These are phyloP conservation scores for Phoxinus dragarum DNA, from an alignment of 2,797 vertebrate species.

Conservation along the genomic window DNA sequence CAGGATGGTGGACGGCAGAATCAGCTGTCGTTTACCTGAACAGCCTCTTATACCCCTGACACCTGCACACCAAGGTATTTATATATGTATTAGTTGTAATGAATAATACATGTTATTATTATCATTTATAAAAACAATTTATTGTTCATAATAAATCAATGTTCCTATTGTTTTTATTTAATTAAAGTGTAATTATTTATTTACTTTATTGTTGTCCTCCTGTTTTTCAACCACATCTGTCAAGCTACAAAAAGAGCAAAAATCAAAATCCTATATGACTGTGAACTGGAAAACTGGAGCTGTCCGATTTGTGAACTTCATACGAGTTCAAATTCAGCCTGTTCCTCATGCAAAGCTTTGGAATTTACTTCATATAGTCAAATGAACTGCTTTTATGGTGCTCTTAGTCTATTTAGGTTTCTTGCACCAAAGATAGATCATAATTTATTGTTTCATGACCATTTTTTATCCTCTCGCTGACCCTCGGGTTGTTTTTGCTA, in stretches of 20 bases:
- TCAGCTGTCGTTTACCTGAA: constrained; percentile 75
- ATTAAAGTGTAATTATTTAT: background rate
- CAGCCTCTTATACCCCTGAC: constrained; percentile 80
- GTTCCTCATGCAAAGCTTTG: background rate
- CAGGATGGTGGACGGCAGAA: constrained; percentile 70
- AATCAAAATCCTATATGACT: background rate
- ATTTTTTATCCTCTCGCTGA: background rate
- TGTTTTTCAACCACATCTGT: background rate
- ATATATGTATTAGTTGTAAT: too few species aligned
- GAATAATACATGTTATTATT: too few species aligned
- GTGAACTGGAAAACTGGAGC: background rate
- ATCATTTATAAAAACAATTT: too few species aligned
- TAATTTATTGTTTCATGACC: background rate
- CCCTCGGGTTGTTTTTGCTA: background rate
- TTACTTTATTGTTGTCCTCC: background rate
- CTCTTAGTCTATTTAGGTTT: background rate
- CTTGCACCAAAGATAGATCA: background rate
- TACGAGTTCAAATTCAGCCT: background rate
- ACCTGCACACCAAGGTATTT: constrained; percentile 82
- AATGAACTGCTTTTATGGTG: background rate
- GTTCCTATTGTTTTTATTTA: background rate
- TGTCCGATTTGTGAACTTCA: background rate
- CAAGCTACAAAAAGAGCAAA: background rate
- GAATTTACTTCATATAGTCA: background rate
- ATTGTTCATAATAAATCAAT: too few species aligned